Evolutionary conservation across 2,113 vertebrate species (phyloP), one percentile per base, ranked within the genome.

Genomic region (Pholis gunnellus): DNA sequence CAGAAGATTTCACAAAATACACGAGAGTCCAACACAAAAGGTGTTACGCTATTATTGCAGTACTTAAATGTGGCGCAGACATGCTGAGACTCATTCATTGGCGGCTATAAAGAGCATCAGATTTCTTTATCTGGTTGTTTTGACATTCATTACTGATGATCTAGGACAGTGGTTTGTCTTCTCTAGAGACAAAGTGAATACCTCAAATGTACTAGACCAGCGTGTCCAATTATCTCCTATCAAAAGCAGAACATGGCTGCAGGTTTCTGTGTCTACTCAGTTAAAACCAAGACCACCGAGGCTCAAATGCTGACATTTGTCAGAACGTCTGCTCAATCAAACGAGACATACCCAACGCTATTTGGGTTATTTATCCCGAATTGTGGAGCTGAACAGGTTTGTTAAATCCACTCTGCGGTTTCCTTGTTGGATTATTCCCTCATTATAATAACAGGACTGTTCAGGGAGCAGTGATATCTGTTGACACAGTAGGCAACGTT

Each of bases 211-310:
- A 38, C 72, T n/a, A 14, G 6, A 44, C 11, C 60, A 64, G 27
- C 38, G 36, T 31, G 40, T 72, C 48, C 42, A 76, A 64, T 82
- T 76, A 77, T 68, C n/a, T 79, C 27, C 52, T 22, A 22, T 44
- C n/a, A 6, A 46, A 52, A 61, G 25, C 69, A 60, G 64, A 68
- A 50, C 20, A 10, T 0, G 46, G 27, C 67, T 22, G 34, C 42
- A 80, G 66, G 72, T 76, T 59, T 70, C 61, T 31, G 29, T 5
- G 17, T 57, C 38, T 20, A 9, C 34, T 68, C 57, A 15, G n/a
- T 8, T 8, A 2, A 22, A 42, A 44, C 40, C 38, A 42, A 48
- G 46, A 63, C 36, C 14, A 22, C 25, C 50, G 13, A 27, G n/a
- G 2, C 59, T 56, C n/a, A 27, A 75, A 15, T 20, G 42, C 65